phyloP scores from a whole-genome alignment of 2,888 invertebrate species.

The Trisateles emortualis region DNA sequence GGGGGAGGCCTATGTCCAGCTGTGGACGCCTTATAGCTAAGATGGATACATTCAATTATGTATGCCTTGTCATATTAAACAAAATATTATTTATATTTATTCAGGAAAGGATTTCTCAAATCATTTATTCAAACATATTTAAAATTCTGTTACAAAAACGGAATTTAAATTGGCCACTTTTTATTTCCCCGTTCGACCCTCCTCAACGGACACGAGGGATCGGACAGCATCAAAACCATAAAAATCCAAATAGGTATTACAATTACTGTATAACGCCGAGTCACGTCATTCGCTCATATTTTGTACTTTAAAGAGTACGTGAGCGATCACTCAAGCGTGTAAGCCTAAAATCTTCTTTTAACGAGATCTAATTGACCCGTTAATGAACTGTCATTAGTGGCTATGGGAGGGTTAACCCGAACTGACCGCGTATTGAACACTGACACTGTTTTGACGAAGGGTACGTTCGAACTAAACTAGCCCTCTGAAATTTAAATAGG shows the following conservation, averaged over 20 bases:
- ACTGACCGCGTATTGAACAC: slow-evolving; percentile 32
- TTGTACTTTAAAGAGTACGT: background rate
- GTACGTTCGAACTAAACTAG: background rate
- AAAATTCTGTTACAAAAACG: background rate
- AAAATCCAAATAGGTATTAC: slow-evolving; percentile 9
- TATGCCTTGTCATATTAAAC: too few species aligned
- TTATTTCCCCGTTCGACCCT: background rate
- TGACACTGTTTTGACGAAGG: slow-evolving; percentile 21
- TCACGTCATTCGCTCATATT: background rate
- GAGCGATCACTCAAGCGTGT: slow-evolving; percentile 15
- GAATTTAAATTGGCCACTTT: slow-evolving; percentile 20
- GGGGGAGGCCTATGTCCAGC: too few species aligned
- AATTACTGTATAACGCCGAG: slow-evolving; percentile 5
- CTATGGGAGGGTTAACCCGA: slow-evolving; percentile 34
- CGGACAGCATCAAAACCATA: slow-evolving; percentile 6
- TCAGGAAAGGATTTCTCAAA: background rate
- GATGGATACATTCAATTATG: too few species aligned
- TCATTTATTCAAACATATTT: background rate
- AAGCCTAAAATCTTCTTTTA: slow-evolving; percentile 41
- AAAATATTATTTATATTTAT: background rate
- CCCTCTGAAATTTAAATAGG: background rate
- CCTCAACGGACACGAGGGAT: slow-evolving; percentile 1
- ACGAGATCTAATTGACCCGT: slow-evolving; percentile 41
- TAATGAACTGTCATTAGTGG: slow-evolving; percentile 26
- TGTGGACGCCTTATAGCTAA: too few species aligned